A percentile compares a stretch with the other conserved stretches of the same genome.
Evolutionary conservation across 2,113 vertebrate genomes (phyloP).

Genomic region (Odontophorus gujanensis): DNA sequence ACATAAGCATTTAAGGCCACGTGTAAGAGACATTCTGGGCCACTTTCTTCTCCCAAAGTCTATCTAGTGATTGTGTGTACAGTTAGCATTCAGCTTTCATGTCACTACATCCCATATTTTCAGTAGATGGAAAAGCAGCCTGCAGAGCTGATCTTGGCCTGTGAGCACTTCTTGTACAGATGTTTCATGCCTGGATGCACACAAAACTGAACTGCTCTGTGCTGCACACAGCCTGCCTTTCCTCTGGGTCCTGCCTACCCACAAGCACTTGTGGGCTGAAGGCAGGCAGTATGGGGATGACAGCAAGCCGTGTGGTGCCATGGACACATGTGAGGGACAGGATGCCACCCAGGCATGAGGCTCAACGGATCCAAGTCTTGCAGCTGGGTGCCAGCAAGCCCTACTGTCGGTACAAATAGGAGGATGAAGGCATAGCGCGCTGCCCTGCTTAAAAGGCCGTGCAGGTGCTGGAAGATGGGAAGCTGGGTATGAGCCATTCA

Average conservation of each 20-base stretch:
- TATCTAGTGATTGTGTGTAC: no score
- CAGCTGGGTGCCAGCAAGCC: no score
- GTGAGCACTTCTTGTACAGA: background rate
- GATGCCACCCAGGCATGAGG: no score
- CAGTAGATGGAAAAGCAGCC: background rate
- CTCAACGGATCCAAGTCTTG: no score
- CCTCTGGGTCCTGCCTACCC: background rate
- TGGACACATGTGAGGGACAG: no score
- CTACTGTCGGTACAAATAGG: no score
- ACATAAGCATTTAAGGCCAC: background rate
- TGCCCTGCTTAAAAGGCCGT: no score
- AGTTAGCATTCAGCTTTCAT: background rate
- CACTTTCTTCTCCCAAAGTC: background rate
- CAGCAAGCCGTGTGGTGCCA: no score
- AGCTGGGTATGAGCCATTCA: no score
- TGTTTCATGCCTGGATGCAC: accelerated
- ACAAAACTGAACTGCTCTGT: background rate
- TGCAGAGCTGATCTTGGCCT: background rate
- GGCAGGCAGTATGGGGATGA: background rate
- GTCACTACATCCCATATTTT: background rate
- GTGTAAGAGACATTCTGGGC: background rate
- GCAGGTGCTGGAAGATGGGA: no score
- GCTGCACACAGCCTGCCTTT: background rate
- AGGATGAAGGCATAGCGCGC: no score
- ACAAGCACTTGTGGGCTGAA: background rate